Evolutionary conservation across 2,888 invertebrate species (phyloP).

Genomic region (Megalurothrips usitatus): DNA sequence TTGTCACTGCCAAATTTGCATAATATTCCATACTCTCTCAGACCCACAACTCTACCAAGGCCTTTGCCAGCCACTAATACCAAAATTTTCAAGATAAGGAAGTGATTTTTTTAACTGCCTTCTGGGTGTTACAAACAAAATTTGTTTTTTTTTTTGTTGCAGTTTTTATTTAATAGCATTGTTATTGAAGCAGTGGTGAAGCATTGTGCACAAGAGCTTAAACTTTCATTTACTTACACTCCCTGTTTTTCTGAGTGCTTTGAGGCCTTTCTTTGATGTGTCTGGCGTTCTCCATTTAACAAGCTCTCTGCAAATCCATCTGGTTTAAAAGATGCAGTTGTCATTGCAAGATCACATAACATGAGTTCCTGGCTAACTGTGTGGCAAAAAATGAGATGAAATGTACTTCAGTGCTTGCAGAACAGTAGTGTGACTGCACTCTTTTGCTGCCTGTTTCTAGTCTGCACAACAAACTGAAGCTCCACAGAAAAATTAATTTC

Average conservation of each 20-base stretch:
- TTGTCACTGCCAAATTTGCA: conserved; percentile 1
- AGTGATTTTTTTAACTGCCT: neutral
- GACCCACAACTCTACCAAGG: neutral
- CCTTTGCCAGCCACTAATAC: neutral
- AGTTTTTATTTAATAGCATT: neutral
- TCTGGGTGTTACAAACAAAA: neutral
- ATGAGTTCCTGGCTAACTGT: neutral
- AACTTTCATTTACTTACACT: too few species aligned
- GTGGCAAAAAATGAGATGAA: neutral
- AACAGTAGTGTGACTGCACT: neutral
- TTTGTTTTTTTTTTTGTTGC: neutral
- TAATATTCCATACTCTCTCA: neutral
- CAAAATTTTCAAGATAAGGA: neutral
- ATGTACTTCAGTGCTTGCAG: neutral
- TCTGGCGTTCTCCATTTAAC: too few species aligned
- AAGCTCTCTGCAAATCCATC: too few species aligned
- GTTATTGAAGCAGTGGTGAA: too few species aligned
- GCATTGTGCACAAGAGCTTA: too few species aligned
- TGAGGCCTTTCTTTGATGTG: too few species aligned
- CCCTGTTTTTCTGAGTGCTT: too few species aligned
- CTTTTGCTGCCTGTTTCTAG: neutral
- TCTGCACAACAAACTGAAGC: too few species aligned
- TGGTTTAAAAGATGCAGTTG: too few species aligned
- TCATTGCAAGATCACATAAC: too few species aligned
- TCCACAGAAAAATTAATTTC: too few species aligned